A percentile compares a stretch with the other conserved stretches of the same genome.
These are phyloP conservation scores for Eupeodes corollae DNA, from an alignment of 1,140 invertebrate genomes.

Conservation along the genomic window DNA sequence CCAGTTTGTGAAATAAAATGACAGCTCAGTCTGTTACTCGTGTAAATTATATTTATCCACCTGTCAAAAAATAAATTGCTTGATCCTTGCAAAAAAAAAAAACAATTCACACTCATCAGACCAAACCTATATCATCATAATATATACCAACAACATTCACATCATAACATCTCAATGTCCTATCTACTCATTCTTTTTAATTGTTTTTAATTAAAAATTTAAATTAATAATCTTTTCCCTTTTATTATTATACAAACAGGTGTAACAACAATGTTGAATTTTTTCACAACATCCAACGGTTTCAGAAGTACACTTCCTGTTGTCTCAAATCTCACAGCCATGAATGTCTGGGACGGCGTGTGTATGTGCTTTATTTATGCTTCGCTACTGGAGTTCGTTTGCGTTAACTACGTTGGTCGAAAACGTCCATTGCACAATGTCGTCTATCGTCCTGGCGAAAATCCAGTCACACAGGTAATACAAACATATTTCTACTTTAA, in stretches of 20 bases:
- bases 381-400: constrained; percentile 83
- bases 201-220: not conserved
- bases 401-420: constrained; percentile 89
- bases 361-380: constrained; percentile 96
- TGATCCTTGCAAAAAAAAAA: too few relatives aligned
- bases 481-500: constrained; percentile 10
- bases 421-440: constrained; percentile 79
- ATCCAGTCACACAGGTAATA: constrained; percentile 78
- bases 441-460: constrained; percentile 77
- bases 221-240: not conserved
- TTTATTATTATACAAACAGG: constrained; percentile 45
- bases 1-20: too few relatives aligned
- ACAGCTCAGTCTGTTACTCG: too few relatives aligned
- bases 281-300: constrained; percentile 88
- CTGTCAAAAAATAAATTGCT: too few relatives aligned
- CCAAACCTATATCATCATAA: too few relatives aligned
- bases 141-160: too few relatives aligned
- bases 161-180: too few relatives aligned
- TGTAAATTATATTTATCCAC: too few relatives aligned
- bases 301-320: constrained; percentile 82
- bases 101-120: too few relatives aligned
- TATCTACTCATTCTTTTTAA: too few relatives aligned
- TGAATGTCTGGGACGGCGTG: constrained; percentile 93
- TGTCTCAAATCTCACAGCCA: constrained; percentile 84
- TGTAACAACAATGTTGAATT: constrained; percentile 94